Evolutionary conservation across 64 coral and sea anemone species (phyloP), one percentile per base, ranked within the genome.

Genomic region (Montipora capricornis): DNA sequence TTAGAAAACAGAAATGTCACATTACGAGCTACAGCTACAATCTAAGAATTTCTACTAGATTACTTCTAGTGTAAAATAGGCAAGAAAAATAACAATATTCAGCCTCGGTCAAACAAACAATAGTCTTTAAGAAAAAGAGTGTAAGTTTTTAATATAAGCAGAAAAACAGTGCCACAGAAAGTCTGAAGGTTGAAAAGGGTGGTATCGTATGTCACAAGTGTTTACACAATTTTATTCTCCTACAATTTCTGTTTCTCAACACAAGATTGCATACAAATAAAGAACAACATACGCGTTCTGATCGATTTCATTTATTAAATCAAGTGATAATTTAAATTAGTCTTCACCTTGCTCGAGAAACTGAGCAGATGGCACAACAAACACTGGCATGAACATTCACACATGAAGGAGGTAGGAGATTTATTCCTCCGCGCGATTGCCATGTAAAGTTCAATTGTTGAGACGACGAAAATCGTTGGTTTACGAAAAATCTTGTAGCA

Each of bases 251-350:
- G 53, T 57, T 57, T 57, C 76, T 9, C 4, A 50, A 78, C 76
- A 78, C 76, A 78, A 49, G 44, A 78, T 78, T 78, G 76, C 76
- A 78, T 78, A 78, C 14, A 78, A 78, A 78, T 50, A 78, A 78
- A 78, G 11, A 3, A 78, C 76, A 78, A 78, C 76, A 49, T 78
- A 78, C 9, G 76, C 76, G 6, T 78, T 78, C 46, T 49, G 8
- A 49, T 49, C 16, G 76, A 52, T 78, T 78, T 78, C 11, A 78
- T 78, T 76, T 49, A 78, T 52, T 78, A 16, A 78, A 78, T 51
- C 45, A 78, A 78, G 76, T 78, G 37, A 78, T 50, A 49, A 78
- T 48, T 78, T 78, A 48, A 78, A 78, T 22, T 16, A 78, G 76
- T 78, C 76, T 78, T 78, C 12, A 78, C 45, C 76, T 51, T 78